phyloP scores from a whole-genome alignment of 1,140 invertebrate genomes.

The Heliothis subflexa region DNA sequence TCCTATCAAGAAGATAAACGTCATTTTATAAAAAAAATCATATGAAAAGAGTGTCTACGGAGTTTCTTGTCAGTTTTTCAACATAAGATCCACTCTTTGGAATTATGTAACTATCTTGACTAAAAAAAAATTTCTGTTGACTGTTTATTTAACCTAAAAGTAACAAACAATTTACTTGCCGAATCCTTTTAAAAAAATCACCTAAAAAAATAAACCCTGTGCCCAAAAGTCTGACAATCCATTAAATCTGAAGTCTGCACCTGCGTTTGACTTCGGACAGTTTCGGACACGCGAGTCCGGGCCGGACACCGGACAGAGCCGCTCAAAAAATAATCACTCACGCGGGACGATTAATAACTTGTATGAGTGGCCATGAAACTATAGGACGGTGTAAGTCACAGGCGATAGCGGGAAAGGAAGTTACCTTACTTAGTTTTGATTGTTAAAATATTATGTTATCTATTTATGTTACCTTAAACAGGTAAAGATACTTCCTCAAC shows the following conservation, averaged over 20 bases:
- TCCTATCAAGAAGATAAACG: too few relatives aligned
- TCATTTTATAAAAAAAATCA: too few relatives aligned
- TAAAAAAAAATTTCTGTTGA: too few relatives aligned
- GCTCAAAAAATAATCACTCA: slow-evolving; percentile 47
- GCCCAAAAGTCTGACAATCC: slow-evolving; percentile 26
- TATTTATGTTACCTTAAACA: too few relatives aligned
- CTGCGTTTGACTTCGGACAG: slow-evolving; percentile 25
- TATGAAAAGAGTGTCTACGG: too few relatives aligned
- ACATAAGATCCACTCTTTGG: too few relatives aligned
- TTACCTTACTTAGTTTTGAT: too few relatives aligned
- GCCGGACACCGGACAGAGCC: slow-evolving; percentile 24
- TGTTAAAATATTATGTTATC: too few relatives aligned
- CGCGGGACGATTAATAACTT: slow-evolving; percentile 41
- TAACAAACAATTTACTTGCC: background rate
- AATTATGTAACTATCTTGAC: too few relatives aligned
- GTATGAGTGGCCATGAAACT: slow-evolving; percentile 18
- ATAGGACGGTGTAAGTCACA: background rate
- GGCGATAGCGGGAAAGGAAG: background rate
- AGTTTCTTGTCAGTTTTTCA: too few relatives aligned
- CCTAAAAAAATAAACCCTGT: background rate
- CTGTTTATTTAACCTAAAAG: background rate
- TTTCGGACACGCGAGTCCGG: slow-evolving; percentile 6
- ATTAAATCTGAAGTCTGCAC: slow-evolving; percentile 20
- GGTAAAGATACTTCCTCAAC: too few relatives aligned
- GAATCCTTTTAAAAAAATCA: background rate